These are phyloP conservation scores for Globia sparganii DNA, from an alignment of 2,888 invertebrate genomes.

Conservation along the genomic window DNA sequence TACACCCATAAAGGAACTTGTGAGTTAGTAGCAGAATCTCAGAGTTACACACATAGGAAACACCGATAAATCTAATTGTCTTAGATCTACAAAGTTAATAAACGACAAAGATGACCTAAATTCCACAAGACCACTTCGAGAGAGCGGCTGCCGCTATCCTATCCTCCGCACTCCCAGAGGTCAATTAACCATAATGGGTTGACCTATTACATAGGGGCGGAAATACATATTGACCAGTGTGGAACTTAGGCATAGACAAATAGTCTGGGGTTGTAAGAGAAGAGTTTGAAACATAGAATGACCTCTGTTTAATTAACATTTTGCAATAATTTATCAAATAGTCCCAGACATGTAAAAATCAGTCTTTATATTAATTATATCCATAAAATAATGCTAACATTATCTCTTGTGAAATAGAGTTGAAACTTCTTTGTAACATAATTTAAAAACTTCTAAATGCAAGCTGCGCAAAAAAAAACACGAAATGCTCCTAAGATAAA, in stretches of 20 bases:
- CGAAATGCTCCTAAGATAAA: too few species aligned
- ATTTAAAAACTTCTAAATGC: too few species aligned
- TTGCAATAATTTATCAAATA: slow-evolving; percentile 3
- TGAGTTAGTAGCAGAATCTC: neutral
- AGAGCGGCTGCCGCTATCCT: neutral
- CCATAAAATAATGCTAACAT: neutral
- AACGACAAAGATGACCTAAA: neutral
- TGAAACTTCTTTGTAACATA: neutral
- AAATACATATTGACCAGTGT: neutral
- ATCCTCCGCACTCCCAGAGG: neutral
- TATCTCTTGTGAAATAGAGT: too few species aligned
- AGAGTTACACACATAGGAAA: neutral
- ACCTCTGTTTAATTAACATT: neutral
- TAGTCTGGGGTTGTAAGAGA: neutral
- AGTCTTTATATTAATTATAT: neutral
- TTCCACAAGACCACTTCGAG: neutral
- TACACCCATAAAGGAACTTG: neutral
- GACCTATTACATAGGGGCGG: neutral
- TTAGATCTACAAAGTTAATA: neutral
- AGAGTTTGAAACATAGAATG: neutral
- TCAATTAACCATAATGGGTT: neutral
- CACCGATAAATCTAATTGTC: neutral
- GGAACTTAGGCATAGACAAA: neutral
- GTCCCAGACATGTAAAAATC: neutral
- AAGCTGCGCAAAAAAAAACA: too few species aligned